Evolutionary conservation across 1,140 invertebrate genomes (phyloP), one percentile per base, ranked within the genome.

Genomic region (Whitmania pigra): DNA sequence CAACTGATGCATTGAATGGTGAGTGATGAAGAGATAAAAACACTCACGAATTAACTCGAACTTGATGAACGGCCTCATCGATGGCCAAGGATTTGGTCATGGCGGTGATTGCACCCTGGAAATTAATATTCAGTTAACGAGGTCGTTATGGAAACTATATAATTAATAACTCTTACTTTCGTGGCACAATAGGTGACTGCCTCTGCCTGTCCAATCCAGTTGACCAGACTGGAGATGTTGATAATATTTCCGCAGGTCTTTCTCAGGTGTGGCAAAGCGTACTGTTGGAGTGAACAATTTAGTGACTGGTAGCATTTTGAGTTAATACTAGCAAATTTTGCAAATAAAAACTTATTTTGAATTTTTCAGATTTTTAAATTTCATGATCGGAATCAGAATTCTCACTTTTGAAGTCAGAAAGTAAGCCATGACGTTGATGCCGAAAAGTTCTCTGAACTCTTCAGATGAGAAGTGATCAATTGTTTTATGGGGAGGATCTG

Each of bases 171-270:
- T 49, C 43, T 49, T 73, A 80, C 80, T 77, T 82, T 82, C 11
- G 79, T 79, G 36, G 80, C 74, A 9, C 77, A 78, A 74, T 82
- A 82, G 0, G 80, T 76, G 4, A 80, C 76, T 20, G 80, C 79
- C 9, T 75, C 77, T 15, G 72, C 68, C 72, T 82, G 81, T 18
- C 79, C 80, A 31, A 81, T 80, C 55, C 75, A 69, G 18, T 74
- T 78, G 31, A 81, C 80, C 13, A 81, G 71, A 72, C 80, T 81
- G 13, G 79, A 75, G 49, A 76, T 76, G 72, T 81, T 81, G 67
- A 82, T 81, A 20, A 82, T 81, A 71, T 78, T 80, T 13, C 81
- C 81, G 53, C 80, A 73, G 1, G 76, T 78, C 69, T 81, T 79
- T 13, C 81, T 71, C 17, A 82, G 73, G 67, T 81, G 68, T 18